Evolutionary conservation across 2,113 vertebrate genomes (phyloP).

Genomic region (Arvicanthis niloticus): DNA sequence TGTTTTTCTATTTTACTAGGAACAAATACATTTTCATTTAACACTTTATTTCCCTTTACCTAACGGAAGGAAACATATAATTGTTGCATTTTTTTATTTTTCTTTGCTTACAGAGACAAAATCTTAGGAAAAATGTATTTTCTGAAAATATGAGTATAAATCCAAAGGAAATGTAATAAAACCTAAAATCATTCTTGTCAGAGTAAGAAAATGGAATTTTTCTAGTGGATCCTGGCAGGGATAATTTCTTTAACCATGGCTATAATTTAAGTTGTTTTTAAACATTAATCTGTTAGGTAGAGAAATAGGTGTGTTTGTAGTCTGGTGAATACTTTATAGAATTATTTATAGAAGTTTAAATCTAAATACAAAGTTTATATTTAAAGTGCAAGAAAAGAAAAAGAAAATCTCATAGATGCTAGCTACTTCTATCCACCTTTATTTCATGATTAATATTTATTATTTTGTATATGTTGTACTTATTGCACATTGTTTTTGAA

Average conservation of each 20-base stretch:
- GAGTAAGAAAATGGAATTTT: not conserved
- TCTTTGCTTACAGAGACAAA: not conserved
- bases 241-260: not conserved
- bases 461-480: not conserved
- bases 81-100: not conserved
- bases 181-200: not conserved
- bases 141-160: constrained; percentile 41
- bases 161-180: not conserved
- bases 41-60: not conserved
- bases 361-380: not conserved
- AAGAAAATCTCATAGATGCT: not conserved
- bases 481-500: not conserved
- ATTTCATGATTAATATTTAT: not conserved
- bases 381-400: not conserved
- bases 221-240: not conserved
- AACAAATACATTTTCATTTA: not conserved
- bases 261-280: not conserved
- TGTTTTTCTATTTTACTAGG: not conserved
- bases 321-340: not conserved
- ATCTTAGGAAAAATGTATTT: not conserved
- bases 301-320: not conserved
- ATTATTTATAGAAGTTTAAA: not conserved
- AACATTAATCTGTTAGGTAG: not conserved
- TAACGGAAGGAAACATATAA: not conserved
- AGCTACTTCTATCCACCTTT: not conserved